A percentile compares a stretch with the other conserved stretches of the same genome.
These are phyloP conservation scores for Protosalanx chinensis DNA, from an alignment of 2,797 vertebrate species.

Conservation along the genomic window DNA sequence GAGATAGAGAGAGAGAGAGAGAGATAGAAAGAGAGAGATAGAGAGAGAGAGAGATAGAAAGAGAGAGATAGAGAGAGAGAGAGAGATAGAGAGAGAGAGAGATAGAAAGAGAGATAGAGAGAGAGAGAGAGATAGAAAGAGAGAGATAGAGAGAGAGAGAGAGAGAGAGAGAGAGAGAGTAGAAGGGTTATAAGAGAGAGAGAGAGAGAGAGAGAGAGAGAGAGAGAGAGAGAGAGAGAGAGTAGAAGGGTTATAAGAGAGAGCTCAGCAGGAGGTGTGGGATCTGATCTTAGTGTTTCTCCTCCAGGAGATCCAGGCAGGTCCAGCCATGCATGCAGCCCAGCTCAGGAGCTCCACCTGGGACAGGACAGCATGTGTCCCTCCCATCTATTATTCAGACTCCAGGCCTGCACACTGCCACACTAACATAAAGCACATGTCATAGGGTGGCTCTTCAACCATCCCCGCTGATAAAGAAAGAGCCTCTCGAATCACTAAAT, in stretches of 20 bases:
- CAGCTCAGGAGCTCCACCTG: background rate
- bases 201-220: background rate
- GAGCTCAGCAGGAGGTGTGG: background rate
- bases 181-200: background rate
- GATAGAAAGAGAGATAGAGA: background rate
- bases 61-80: background rate
- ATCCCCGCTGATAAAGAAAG: constrained; percentile 41
- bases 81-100: background rate
- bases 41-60: constrained; percentile 1
- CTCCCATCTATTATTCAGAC: constrained; percentile 64
- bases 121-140: background rate
- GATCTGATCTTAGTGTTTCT: constrained; percentile 38
- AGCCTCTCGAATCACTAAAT: constrained; percentile 54
- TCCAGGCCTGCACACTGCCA: constrained; percentile 31
- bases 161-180: background rate
- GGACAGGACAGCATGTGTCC: constrained; percentile 24
- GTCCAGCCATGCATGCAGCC: constrained; percentile 40
- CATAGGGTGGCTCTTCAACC: constrained; percentile 31
- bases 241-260: background rate
- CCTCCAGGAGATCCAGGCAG: constrained; percentile 33
- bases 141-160: background rate
- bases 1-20: background rate
- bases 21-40: background rate
- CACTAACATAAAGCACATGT: constrained; percentile 52
- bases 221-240: background rate